phyloP scores from a whole-genome alignment of 2,797 vertebrate species.

The Myotis findleyi region DNA sequence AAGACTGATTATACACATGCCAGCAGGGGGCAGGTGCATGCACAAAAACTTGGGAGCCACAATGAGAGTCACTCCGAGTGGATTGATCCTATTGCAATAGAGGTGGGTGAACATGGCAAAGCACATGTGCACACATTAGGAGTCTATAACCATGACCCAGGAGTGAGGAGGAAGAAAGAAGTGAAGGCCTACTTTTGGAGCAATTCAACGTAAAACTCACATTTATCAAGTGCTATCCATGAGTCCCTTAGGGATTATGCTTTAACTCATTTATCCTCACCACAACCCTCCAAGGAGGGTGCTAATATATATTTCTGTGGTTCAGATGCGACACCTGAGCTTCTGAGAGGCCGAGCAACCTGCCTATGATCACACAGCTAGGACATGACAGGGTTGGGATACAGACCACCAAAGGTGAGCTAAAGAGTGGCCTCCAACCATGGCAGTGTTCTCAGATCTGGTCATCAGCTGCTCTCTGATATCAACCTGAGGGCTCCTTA shows the following conservation, averaged over 20 bases:
- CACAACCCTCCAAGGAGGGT: background rate
- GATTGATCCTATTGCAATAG: background rate
- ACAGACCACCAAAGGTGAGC: background rate
- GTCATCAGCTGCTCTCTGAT: background rate
- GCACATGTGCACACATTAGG: background rate
- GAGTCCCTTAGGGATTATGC: background rate
- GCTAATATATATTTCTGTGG: background rate
- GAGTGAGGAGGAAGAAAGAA: background rate
- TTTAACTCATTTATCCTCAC: background rate
- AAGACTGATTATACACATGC: background rate
- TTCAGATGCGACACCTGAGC: background rate
- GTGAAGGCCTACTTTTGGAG: background rate
- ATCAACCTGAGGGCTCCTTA: background rate
- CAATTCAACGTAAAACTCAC: background rate
- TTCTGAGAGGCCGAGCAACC: background rate
- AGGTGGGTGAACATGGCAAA: background rate
- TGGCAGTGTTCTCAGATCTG: background rate
- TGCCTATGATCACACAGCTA: background rate
- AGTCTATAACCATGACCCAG: background rate
- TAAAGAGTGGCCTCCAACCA: background rate
- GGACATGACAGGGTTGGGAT: background rate
- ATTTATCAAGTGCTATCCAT: background rate
- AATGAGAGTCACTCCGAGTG: background rate
- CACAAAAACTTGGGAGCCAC: background rate
- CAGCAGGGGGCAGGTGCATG: background rate